Conservation (phyloP, 1,140 invertebrate genomes). For the Branchinecta lindahli region DNA sequence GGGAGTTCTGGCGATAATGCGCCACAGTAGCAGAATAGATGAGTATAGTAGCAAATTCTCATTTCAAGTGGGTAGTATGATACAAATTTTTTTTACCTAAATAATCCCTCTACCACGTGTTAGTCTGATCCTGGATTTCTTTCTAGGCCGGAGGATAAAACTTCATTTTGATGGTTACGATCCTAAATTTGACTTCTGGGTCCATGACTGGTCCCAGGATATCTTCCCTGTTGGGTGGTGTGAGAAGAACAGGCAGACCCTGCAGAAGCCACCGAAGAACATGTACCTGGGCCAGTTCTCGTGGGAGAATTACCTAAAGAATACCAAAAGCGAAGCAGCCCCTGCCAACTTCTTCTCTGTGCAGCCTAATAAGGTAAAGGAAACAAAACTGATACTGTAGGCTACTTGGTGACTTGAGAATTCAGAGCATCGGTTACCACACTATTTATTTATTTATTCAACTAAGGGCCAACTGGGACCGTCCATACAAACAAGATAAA, state of each 20-base stretch:
- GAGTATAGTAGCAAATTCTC: too few relatives aligned
- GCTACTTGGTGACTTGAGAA: constrained; percentile 23
- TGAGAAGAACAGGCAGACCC: constrained; percentile 52
- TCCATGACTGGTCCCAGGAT: constrained; percentile 72
- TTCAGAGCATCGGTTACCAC: too few relatives aligned
- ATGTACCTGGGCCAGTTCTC: constrained; percentile 46
- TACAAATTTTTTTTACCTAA: too few relatives aligned
- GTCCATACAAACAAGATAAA: too few relatives aligned
- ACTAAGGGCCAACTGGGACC: too few relatives aligned
- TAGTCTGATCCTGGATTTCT: not conserved
- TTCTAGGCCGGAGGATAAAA: constrained; percentile 55
- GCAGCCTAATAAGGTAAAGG: not conserved
- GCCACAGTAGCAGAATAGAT: too few relatives aligned
- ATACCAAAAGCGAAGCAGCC: constrained; percentile 55
- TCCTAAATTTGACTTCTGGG: constrained; percentile 83
- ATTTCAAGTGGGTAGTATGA: too few relatives aligned
- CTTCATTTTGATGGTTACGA: constrained; percentile 86
- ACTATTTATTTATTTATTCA: too few relatives aligned
- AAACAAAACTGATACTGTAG: constrained; percentile 41
- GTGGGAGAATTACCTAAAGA: constrained; percentile 69
- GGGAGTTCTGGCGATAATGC: too few relatives aligned
- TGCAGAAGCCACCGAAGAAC: constrained; percentile 54
- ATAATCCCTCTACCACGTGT: too few relatives aligned
- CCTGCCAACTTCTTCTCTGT: constrained; percentile 54
- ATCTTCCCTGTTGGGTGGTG: constrained; percentile 91